Evolutionary conservation across 2,113 vertebrate genomes (phyloP).

Genomic region (Diglossa brunneiventris): DNA sequence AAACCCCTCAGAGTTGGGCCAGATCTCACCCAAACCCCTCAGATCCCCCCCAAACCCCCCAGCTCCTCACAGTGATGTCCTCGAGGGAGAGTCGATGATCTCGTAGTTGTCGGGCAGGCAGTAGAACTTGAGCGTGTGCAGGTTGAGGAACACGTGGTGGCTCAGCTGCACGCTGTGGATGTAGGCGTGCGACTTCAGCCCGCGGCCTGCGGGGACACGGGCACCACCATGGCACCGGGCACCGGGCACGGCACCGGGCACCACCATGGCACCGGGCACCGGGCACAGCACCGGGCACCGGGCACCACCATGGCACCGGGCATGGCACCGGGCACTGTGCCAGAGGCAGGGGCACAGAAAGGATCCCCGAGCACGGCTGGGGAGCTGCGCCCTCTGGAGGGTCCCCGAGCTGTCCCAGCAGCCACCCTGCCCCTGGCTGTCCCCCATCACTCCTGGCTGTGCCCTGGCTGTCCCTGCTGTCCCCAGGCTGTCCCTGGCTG

Average conservation of each 20-base stretch:
- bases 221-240: neutral
- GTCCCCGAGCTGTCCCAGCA: neutral
- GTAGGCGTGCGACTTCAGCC: conserved; percentile 94
- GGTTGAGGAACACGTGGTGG: conserved; percentile 96
- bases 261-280: no score
- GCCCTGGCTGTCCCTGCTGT: no score
- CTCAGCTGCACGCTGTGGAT: conserved; percentile 96
- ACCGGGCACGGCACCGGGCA: no score
- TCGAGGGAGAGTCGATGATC: conserved; percentile 98
- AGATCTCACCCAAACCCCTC: no score
- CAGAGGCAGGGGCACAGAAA: neutral
- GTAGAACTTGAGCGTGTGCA: conserved; percentile 97
- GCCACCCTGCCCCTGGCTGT: no score
- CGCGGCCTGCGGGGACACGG: conserved; percentile 78
- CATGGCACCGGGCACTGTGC: no score
- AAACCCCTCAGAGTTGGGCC: no score
- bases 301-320: no score
- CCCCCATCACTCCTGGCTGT: no score
- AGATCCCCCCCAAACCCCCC: no score
- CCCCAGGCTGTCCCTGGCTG: no score
- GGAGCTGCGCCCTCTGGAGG: neutral
- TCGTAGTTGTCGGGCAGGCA: conserved; percentile 97
- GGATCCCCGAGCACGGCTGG: no score
- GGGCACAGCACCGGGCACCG: neutral
- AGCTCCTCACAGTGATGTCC: conserved; percentile 85